Base-by-base conservation (phyloP, 2,797 vertebrate genomes). In the Columba guinea region DNA sequence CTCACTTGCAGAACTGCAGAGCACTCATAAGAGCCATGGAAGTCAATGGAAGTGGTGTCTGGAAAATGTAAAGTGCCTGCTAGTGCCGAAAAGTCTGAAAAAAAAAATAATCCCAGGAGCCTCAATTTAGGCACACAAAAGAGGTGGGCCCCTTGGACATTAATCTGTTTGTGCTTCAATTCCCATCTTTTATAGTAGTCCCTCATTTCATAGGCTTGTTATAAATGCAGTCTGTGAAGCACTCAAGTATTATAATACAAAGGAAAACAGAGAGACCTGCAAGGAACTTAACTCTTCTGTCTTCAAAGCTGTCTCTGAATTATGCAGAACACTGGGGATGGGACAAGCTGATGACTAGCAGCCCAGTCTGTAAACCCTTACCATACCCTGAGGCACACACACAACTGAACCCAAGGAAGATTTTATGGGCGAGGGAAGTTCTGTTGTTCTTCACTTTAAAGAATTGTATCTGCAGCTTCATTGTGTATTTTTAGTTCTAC, bases 331-430 rank as follows among this genome's bases (percentile, higher is more conserved):
- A 15, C 2, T 37, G 65, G 12, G 46, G 39, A 70, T 22, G 21
- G 44, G n/a, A 56, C 24, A 52, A 1, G 6, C 13, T 9, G 10
- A 21, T 55, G n/a, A 68, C 49, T 30, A 58, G 37, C 53, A 81
- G 55, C 13, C 49, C 28, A n/a, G 12, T 59, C 32, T 49, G 9
- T 58, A 56, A 91, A 19, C 2, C 26, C 46, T 74, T 9, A 6
- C 63, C 0, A 0, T 84, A 34, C 35, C 41, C 48, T 35, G 3
- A 79, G 62, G 26, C 51, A 65, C 12, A 37, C 16, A 39, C 1
- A 26, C 23, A 63, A 75, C 8, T 73, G 55, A 55, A 32, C 30
- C 11, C 28, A 56, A 58, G 37, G 35, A 84, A 82, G 80, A 44
- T 76, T 56, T 80, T 77, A 41, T 34, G 37, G 17, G 52, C 4